Conservation (phyloP, 2,797 vertebrate species). For the Phataginus tricuspis region DNA sequence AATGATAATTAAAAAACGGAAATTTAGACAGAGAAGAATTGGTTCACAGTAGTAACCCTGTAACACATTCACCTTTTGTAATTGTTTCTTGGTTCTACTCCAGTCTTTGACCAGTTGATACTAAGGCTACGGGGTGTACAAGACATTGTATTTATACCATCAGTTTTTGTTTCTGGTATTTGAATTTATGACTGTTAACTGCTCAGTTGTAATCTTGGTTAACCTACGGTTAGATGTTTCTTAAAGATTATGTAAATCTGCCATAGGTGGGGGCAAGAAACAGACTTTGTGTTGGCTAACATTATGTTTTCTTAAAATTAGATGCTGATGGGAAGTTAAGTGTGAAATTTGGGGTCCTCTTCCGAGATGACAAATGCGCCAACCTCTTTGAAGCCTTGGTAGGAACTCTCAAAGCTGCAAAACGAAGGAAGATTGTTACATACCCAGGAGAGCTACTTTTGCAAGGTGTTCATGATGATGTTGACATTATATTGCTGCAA, state of each 20-base stretch:
- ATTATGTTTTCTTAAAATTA: slow-evolving; percentile 79
- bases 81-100: not conserved
- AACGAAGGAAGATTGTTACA: slow-evolving; percentile 90
- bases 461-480: slow-evolving; percentile 96
- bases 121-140: not conserved
- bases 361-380: slow-evolving; percentile 95
- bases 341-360: slow-evolving; percentile 96
- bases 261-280: not conserved
- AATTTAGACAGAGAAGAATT: not conserved
- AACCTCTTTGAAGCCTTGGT: slow-evolving; percentile 98
- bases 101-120: not conserved
- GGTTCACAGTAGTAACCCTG: not conserved
- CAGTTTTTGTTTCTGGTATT: not conserved
- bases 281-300: slow-evolving; percentile 59
- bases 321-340: slow-evolving; percentile 91
- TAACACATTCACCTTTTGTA: not conserved
- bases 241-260: not conserved
- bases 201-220: not conserved
- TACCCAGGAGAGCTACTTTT: slow-evolving; percentile 94
- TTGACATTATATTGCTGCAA: slow-evolving; percentile 92
- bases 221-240: not conserved
- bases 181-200: not conserved
- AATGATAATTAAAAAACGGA: not conserved
- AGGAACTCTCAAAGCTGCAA: slow-evolving; percentile 96
- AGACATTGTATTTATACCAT: not conserved